phyloP scores from a whole-genome alignment of 2,113 vertebrate species.

The Jaculus jaculus region DNA sequence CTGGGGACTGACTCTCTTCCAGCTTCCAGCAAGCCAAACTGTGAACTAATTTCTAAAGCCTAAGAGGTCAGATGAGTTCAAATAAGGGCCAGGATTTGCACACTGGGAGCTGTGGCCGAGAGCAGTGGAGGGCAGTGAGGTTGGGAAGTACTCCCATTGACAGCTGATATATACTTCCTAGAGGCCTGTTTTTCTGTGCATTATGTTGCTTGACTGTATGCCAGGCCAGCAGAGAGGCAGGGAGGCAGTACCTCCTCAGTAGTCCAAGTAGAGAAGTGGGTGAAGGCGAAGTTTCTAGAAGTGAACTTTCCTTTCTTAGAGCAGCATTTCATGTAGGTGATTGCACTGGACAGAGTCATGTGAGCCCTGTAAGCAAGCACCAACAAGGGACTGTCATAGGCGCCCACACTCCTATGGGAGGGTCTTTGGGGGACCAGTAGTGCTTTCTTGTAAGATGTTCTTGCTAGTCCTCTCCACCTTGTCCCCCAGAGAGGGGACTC shows the following conservation, averaged over 20 bases:
- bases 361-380: background rate
- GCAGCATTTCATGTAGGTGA: background rate
- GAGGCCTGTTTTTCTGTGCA: background rate
- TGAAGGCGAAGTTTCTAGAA: background rate
- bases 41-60: background rate
- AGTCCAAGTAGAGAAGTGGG: background rate
- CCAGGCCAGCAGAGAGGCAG: background rate
- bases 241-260: accelerated
- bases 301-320: background rate
- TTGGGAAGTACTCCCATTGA: background rate
- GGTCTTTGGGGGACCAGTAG: background rate
- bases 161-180: background rate
- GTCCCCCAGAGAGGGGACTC: background rate
- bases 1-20: too few species aligned
- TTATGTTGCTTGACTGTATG: background rate
- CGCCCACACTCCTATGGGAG: too few species aligned
- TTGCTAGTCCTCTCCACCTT: background rate
- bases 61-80: background rate
- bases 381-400: background rate
- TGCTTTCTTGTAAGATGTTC: background rate
- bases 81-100: background rate
- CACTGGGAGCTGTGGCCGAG: background rate
- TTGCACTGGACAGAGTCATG: accelerated
- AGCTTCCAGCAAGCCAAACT: background rate
- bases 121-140: accelerated